Conservation (phyloP, 2,113 vertebrate species). For the Tympanuchus pallidicinctus region DNA sequence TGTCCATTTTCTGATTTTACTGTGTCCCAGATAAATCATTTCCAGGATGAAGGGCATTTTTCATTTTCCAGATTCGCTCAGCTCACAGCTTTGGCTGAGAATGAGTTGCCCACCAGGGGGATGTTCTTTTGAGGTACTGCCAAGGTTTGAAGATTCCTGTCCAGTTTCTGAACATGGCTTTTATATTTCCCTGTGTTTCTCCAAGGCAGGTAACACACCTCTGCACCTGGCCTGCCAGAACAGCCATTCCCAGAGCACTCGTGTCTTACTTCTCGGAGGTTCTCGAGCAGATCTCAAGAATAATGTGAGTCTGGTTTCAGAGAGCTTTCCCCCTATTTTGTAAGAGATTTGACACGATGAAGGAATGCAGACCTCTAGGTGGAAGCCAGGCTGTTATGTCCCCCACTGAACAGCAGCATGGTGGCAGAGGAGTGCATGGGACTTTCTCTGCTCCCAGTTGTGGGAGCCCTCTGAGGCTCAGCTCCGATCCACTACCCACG, state of each 20-base stretch:
- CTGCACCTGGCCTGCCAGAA: conserved; percentile 98
- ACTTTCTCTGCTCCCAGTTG: not conserved
- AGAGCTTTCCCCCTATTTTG: not conserved
- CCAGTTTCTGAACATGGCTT: conserved; percentile 26
- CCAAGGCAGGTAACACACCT: conserved; percentile 93
- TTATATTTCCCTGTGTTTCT: conserved; percentile 59
- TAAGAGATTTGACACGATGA: not conserved
- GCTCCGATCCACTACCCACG: not conserved
- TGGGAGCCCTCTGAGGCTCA: not conserved
- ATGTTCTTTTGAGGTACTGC: not conserved
- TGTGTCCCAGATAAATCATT: not conserved
- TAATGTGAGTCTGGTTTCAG: conserved; percentile 81
- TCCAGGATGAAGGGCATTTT: not conserved
- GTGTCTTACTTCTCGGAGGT: conserved; percentile 90
- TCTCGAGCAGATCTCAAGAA: conserved; percentile 93
- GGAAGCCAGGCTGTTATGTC: not conserved
- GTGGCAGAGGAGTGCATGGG: not conserved
- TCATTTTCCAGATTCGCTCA: not conserved
- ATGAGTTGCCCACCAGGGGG: not conserved
- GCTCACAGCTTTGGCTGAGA: not conserved
- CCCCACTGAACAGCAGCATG: not conserved
- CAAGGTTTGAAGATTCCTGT: not conserved
- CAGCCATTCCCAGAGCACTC: conserved; percentile 90
- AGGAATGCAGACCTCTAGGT: not conserved
- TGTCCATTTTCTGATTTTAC: not conserved